Percentiles rank a stretch among this genome's conserved stretches.
Conservation (phyloP, 2,113 vertebrate species). For the Anas platyrhynchos region DNA sequence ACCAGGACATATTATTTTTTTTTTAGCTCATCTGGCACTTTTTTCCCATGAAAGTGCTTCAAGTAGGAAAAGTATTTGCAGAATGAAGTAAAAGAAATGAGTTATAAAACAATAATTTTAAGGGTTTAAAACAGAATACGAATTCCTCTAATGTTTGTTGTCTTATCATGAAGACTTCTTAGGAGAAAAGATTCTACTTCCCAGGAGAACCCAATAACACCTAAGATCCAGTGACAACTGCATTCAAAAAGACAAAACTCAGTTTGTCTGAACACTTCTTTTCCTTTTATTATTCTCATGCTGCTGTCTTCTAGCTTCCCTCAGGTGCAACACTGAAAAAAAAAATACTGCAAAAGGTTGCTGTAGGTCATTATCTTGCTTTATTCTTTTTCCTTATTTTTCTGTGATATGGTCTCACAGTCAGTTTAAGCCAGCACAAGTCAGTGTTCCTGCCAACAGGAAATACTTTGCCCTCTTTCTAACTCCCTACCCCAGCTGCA, state of each 20-base stretch:
- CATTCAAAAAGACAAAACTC: not conserved
- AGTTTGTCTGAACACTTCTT: not conserved
- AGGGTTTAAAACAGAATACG: not conserved
- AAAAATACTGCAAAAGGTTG: not conserved
- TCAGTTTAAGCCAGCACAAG: rapidly evolving
- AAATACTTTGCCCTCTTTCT: not conserved
- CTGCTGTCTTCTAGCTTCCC: not conserved
- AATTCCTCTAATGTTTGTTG: not conserved
- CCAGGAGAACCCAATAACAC: not conserved
- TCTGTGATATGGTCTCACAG: not conserved
- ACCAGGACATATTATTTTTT: not conserved
- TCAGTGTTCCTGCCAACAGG: not conserved
- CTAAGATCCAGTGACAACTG: not conserved
- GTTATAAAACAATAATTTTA: not conserved
- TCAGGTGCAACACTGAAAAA: not conserved
- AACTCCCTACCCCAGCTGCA: not conserved
- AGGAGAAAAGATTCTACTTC: not conserved
- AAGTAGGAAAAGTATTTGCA: not conserved
- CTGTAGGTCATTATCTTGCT: not conserved
- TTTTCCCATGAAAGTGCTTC: not conserved
- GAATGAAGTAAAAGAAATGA: not conserved
- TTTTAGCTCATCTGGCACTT: not conserved
- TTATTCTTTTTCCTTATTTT: not conserved
- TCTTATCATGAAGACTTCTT: not conserved
- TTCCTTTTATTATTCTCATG: not conserved